Evolutionary conservation across 2,797 vertebrate genomes (phyloP).

Genomic region (Tenualosa thibaudeaui): DNA sequence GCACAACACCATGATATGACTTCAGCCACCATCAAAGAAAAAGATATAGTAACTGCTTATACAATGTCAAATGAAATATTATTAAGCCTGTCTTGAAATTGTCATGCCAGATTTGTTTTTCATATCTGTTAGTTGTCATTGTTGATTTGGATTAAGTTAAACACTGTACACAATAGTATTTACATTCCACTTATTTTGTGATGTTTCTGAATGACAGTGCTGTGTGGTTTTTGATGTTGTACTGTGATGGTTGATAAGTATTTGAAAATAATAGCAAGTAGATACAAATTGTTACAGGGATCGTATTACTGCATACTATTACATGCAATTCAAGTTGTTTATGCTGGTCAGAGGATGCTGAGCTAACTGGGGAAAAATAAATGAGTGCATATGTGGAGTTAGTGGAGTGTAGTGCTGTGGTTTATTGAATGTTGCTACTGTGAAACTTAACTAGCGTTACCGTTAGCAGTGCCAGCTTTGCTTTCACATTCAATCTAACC

Average conservation of each 20-base stretch:
- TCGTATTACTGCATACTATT: no score
- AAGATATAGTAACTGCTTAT: not conserved
- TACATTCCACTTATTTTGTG: no score
- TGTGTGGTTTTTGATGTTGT: no score
- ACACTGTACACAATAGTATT: no score
- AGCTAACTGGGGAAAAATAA: not conserved
- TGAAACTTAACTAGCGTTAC: not conserved
- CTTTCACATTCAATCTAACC: not conserved
- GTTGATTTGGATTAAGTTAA: no score
- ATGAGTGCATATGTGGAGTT: not conserved
- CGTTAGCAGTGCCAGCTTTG: not conserved
- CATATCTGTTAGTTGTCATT: no score
- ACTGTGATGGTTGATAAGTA: not conserved
- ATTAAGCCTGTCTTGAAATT: no score
- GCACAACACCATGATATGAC: not conserved
- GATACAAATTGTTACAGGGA: no score
- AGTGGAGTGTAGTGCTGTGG: not conserved
- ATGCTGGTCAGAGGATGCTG: not conserved
- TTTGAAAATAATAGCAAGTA: no score
- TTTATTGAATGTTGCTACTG: not conserved
- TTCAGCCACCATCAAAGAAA: not conserved
- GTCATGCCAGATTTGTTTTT: no score
- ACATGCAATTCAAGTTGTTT: not conserved
- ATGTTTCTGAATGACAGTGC: no score
- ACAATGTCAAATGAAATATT: not conserved